These are phyloP conservation scores for Wasmannia auropunctata DNA, from an alignment of 1,140 invertebrate genomes.

Conservation along the genomic window DNA sequence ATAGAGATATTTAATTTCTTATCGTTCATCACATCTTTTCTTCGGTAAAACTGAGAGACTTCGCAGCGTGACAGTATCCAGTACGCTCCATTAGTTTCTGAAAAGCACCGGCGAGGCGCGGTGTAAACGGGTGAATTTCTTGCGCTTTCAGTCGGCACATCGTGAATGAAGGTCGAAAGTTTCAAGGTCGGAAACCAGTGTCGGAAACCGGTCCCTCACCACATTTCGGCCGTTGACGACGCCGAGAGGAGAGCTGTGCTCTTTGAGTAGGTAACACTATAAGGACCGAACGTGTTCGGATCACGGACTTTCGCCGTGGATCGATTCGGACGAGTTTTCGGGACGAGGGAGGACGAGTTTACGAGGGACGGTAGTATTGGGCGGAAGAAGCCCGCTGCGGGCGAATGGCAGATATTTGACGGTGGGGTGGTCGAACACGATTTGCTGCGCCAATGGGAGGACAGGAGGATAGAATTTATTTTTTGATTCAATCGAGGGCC, in stretches of 20 bases:
- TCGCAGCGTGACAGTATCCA: background rate
- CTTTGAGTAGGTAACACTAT: constrained; percentile 38
- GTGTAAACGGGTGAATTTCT: constrained; percentile 26
- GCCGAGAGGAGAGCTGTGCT: constrained; percentile 43
- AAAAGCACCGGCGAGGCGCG: background rate
- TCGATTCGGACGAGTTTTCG: constrained; percentile 75
- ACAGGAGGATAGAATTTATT: constrained; percentile 69
- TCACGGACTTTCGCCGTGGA: constrained; percentile 70
- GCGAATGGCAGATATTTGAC: constrained; percentile 75
- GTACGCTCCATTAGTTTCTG: constrained; percentile 8
- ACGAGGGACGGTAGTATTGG: constrained; percentile 76
- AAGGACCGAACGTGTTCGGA: constrained; percentile 61
- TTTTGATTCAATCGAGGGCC: constrained; percentile 69
- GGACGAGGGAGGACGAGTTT: constrained; percentile 74
- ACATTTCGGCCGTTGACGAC: constrained; percentile 67
- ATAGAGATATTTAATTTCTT: background rate
- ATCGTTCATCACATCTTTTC: background rate
- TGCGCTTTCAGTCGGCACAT: background rate
- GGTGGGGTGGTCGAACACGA: constrained; percentile 74
- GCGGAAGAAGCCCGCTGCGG: constrained; percentile 70
- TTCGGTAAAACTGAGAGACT: background rate
- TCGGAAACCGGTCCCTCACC: constrained; percentile 42
- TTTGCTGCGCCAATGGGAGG: constrained; percentile 69
- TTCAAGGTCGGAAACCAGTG: constrained; percentile 19
- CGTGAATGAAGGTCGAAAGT: constrained; percentile 50